phyloP scores from a whole-genome alignment of 37 sponge, comb jelly and placozoan species.

The Cladorhizidae sp. region DNA sequence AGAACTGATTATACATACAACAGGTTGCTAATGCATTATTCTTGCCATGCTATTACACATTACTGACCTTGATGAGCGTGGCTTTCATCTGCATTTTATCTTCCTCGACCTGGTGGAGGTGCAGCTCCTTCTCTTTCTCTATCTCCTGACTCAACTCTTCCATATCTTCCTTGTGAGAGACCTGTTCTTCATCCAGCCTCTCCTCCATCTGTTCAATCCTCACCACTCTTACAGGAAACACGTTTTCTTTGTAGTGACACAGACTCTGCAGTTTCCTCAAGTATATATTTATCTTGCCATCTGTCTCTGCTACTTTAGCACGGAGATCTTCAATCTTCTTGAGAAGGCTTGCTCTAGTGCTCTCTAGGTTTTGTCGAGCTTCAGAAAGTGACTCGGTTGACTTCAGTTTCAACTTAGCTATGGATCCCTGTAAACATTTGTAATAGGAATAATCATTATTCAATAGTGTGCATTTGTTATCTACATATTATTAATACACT shows the following conservation, averaged over 20 bases:
- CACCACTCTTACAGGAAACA: constrained; percentile 50
- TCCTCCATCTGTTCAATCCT: constrained; percentile 50
- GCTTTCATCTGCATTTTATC: constrained; percentile 24
- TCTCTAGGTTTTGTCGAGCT: constrained; percentile 15
- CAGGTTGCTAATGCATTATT: not conserved
- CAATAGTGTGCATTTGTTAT: too few relatives aligned
- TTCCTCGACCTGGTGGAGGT: constrained; percentile 24
- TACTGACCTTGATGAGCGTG: constrained; percentile 31
- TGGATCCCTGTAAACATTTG: constrained; percentile 18
- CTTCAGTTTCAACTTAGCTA: constrained; percentile 25
- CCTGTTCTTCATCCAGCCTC: not conserved
- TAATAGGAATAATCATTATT: not conserved
- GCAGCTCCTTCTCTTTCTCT: constrained; percentile 34
- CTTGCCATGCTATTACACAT: not conserved
- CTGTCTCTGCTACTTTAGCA: constrained; percentile 2
- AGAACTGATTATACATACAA: too few relatives aligned
- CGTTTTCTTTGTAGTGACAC: constrained; percentile 60
- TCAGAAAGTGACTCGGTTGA: constrained; percentile 11
- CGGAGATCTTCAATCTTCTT: constrained; percentile 9
- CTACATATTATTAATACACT: too few relatives aligned
- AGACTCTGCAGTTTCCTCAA: constrained; percentile 22
- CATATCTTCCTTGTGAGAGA: not conserved
- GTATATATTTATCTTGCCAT: not conserved
- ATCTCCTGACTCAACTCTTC: constrained; percentile 33
- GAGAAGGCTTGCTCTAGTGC: not conserved